Percentiles rank a stretch among this genome's conserved stretches.
phyloP scores from a whole-genome alignment of 2,797 vertebrate genomes.

The Atherinosoma microstoma region DNA sequence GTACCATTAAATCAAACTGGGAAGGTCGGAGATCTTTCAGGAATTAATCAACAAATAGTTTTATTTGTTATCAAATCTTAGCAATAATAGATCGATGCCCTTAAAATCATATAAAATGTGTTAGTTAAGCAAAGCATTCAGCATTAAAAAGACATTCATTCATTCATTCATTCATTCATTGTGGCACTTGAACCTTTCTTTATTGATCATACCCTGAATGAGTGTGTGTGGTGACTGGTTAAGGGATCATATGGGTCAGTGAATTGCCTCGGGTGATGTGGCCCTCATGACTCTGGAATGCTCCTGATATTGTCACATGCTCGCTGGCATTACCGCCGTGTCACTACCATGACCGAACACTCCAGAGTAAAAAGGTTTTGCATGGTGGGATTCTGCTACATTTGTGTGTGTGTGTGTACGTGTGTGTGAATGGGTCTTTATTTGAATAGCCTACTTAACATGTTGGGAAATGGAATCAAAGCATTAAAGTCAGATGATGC shows the following conservation, averaged over 20 bases:
- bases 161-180: conserved; percentile 4
- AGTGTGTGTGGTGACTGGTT: conserved; percentile 49
- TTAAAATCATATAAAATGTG: conserved; percentile 9
- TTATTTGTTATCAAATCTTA: not conserved
- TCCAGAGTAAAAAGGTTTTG: conserved; percentile 27
- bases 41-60: not conserved
- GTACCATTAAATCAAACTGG: not conserved
- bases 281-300: conserved; percentile 66
- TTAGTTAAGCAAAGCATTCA: conserved; percentile 38
- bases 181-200: conserved; percentile 29
- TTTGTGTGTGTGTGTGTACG: conserved; percentile 25
- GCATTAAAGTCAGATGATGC: conserved; percentile 11
- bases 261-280: conserved; percentile 54
- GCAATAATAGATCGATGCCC: not conserved
- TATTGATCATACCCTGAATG: conserved; percentile 20
- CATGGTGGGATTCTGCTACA: conserved; percentile 31
- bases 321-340: conserved; percentile 36
- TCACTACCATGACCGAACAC: conserved; percentile 51
- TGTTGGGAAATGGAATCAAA: conserved; percentile 28
- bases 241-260: conserved; percentile 67
- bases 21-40: not conserved
- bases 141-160: conserved; percentile 19
- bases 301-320: conserved; percentile 68
- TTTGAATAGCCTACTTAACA: conserved; percentile 39
- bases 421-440: conserved; percentile 25